Conservation (phyloP, 2,113 vertebrate species). For the Theropithecus gelada region DNA sequence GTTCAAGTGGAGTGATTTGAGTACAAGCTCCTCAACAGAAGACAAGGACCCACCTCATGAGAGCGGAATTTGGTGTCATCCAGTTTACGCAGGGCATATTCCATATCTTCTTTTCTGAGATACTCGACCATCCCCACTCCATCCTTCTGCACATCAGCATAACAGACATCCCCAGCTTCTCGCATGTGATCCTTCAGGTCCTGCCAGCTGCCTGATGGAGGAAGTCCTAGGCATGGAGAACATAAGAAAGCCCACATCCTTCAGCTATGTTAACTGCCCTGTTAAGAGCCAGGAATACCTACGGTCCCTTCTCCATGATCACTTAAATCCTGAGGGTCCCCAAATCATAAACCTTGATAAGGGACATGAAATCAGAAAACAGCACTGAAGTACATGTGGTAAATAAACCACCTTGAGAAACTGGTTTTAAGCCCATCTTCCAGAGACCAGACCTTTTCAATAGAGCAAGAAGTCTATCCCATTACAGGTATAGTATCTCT, state of each 20-base stretch:
- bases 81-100: conserved; percentile 89
- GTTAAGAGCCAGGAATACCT: conserved; percentile 2
- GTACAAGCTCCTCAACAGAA: conserved; percentile 35
- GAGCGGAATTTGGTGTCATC: conserved; percentile 91
- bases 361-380: conserved; percentile 32
- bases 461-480: background rate
- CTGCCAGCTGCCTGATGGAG: conserved; percentile 93
- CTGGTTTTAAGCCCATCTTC: conserved; percentile 43
- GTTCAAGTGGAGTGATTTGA: background rate
- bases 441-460: conserved; percentile 38
- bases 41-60: conserved; percentile 86
- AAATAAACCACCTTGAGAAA: conserved; percentile 52
- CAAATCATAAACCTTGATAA: conserved; percentile 30
- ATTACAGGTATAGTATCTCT: background rate
- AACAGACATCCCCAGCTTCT: conserved; percentile 91
- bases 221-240: conserved; percentile 84
- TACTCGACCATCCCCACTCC: conserved; percentile 92
- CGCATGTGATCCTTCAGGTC: conserved; percentile 93
- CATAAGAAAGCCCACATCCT: conserved; percentile 60
- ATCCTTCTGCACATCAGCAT: conserved; percentile 90
- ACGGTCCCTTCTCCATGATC: conserved; percentile 19
- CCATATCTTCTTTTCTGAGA: conserved; percentile 92
- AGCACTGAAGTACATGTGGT: conserved; percentile 12
- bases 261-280: conserved; percentile 28
- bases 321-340: conserved; percentile 31